Base-by-base conservation (phyloP, 2,888 invertebrate species). In the Zygogramma bicolorata region DNA sequence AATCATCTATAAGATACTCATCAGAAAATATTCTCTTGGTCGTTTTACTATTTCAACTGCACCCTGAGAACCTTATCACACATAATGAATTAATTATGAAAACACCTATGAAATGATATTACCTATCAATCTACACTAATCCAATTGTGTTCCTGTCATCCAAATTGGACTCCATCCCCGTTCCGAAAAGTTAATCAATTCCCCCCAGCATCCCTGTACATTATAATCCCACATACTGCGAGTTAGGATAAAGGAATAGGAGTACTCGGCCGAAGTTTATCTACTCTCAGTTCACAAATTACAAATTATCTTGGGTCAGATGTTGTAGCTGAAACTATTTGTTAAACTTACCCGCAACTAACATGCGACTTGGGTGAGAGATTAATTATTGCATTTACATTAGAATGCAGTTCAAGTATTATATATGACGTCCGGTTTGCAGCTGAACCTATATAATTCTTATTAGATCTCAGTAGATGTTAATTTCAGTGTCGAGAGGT, bases 351-450 rank as follows among this genome's bases (percentile, higher is more conserved):
- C 13, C 25, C 53, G 0, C 53, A n/a, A 53, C 18, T 53, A 53
- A 53, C 53, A 27, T 25, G 53, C n/a, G 53, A 53, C 27, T 22
- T 53, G 53, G 53, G 7, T n/a, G 53, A 25, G 53, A 53, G 53
- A 53, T 53, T 53, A 53, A 53, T 53, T 53, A 53, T 53, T 53
- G 53, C 53, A 53, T 53, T 53, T 53, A 53, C 53, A 53, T 53
- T n/a, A 53, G 53, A 53, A 53, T 53, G 53, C 53, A 53, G 22
- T 53, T 53, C 53, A 15, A 53, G 53, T 53, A 53, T 25, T 53
- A 53, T 53, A 53, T 53, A 53, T 53, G 53, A 53, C 13, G 25
- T 53, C 53, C 53, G 53, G 27, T 25, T n/a, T 27, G 27, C 27
- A n/a, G 53, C 46, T 53, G 8, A 53, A 25, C 27, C 53, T 53